Conservation (phyloP, 2,113 vertebrate species). For the Anarrhichthys ocellatus region DNA sequence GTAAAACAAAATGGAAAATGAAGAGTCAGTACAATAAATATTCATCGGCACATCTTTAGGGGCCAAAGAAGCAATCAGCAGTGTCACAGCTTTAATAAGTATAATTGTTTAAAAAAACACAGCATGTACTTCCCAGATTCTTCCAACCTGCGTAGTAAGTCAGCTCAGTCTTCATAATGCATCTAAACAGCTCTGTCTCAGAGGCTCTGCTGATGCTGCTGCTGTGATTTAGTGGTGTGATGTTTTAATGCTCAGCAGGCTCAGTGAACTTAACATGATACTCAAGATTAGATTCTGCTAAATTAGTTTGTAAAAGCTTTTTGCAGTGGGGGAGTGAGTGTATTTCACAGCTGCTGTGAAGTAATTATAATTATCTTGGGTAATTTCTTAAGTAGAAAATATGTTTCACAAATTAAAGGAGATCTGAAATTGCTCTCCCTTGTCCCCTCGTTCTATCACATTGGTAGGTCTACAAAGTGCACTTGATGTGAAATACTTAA, state of each 20-base stretch:
- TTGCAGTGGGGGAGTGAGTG: neutral
- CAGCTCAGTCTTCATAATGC: neutral
- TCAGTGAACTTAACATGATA: neutral
- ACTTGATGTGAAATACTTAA: conserved; percentile 8
- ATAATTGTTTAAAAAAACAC: neutral
- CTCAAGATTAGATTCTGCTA: conserved; percentile 17
- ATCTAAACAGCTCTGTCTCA: neutral
- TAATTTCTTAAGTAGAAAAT: conserved; percentile 33
- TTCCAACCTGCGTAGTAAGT: neutral
- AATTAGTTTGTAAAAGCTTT: conserved; percentile 33
- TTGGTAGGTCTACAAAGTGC: conserved; percentile 14
- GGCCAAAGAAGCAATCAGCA: neutral
- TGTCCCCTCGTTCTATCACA: conserved; percentile 8
- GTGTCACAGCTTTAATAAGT: neutral
- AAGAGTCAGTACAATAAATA: neutral
- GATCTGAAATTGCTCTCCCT: neutral
- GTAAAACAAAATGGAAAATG: neutral
- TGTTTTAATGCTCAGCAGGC: conserved; percentile 22
- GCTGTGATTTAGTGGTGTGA: conserved; percentile 11
- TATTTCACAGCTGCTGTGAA: conserved; percentile 35
- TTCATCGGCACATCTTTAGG: neutral
- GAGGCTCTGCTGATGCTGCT: neutral
- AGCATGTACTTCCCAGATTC: neutral
- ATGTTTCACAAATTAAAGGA: conserved; percentile 9
- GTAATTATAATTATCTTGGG: conserved; percentile 26